Conservation (phyloP, 2,888 invertebrate genomes). For the Lissonota sp. region DNA sequence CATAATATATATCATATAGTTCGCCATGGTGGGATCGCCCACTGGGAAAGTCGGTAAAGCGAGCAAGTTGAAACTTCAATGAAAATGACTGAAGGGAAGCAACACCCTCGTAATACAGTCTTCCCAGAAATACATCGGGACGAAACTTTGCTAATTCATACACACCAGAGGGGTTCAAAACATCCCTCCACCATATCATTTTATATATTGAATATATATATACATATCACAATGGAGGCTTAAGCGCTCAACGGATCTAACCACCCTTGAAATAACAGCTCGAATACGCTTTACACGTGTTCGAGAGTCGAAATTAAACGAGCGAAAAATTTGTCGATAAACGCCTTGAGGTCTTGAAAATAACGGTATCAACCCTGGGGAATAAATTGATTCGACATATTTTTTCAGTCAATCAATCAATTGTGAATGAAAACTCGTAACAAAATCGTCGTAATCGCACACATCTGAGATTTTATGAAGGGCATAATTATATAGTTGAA, state of each 20-base stretch:
- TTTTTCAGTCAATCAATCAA: no score
- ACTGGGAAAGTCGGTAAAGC: constrained; percentile 50
- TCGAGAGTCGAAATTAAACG: constrained; percentile 45
- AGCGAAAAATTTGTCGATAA: constrained; percentile 18
- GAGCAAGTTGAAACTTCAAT: constrained; percentile 51
- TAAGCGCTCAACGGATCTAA: constrained; percentile 56
- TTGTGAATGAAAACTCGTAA: no score
- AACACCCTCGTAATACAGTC: constrained; percentile 46
- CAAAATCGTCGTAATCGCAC: no score
- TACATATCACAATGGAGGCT: constrained; percentile 4
- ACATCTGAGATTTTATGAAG: no score
- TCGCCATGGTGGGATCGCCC: constrained; percentile 28
- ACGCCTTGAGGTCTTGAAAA: not conserved
- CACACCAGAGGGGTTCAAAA: constrained; percentile 49
- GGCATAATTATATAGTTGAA: no score
- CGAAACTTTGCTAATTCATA: constrained; percentile 64
- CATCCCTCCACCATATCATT: constrained; percentile 49
- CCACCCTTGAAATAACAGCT: constrained; percentile 54
- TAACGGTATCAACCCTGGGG: not conserved
- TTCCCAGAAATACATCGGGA: not conserved
- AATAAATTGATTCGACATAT: no score
- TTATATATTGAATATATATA: constrained; percentile 46
- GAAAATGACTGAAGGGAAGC: constrained; percentile 49
- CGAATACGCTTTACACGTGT: constrained; percentile 47
- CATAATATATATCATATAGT: constrained; percentile 12